Evolutionary conservation across 1,140 invertebrate species (phyloP).

Genomic region (Uloborus diversus): DNA sequence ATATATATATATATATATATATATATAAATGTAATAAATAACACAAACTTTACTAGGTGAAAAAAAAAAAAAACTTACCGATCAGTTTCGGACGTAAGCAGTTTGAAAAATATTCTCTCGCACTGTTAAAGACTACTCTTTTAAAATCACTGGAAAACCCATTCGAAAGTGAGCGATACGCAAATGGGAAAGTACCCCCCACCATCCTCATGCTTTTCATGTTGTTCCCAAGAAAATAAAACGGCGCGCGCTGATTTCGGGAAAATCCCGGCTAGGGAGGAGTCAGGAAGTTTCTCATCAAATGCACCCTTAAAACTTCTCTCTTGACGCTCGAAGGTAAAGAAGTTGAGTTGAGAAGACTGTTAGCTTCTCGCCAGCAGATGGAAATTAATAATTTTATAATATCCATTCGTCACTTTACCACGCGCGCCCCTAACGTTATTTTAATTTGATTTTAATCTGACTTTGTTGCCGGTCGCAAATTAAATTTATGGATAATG

Average conservation of each 20-base stretch:
- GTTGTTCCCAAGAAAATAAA: no score
- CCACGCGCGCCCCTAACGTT: conserved; percentile 49
- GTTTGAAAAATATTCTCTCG: no score
- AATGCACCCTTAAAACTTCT: not conserved
- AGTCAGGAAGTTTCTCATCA: no score
- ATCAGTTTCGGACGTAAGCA: no score
- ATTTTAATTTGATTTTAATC: conserved; percentile 58
- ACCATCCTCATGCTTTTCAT: not conserved
- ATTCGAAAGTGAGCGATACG: not conserved
- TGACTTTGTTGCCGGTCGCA: conserved; percentile 56
- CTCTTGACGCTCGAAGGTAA: not conserved
- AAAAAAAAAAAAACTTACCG: no score
- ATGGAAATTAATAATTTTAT: conserved; percentile 58
- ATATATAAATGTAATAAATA: no score
- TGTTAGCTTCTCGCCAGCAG: conserved; percentile 46
- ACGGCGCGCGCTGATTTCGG: not conserved
- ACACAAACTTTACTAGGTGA: no score
- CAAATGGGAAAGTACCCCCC: not conserved
- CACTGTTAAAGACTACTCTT: no score
- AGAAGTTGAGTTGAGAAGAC: not conserved
- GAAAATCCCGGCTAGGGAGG: not conserved
- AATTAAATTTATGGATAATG: conserved; percentile 58
- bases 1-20: no score
- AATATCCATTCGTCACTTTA: conserved; percentile 57
- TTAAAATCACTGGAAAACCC: no score